phyloP scores from a whole-genome alignment of 2,888 invertebrate genomes.

The Agonopterix heracliana region DNA sequence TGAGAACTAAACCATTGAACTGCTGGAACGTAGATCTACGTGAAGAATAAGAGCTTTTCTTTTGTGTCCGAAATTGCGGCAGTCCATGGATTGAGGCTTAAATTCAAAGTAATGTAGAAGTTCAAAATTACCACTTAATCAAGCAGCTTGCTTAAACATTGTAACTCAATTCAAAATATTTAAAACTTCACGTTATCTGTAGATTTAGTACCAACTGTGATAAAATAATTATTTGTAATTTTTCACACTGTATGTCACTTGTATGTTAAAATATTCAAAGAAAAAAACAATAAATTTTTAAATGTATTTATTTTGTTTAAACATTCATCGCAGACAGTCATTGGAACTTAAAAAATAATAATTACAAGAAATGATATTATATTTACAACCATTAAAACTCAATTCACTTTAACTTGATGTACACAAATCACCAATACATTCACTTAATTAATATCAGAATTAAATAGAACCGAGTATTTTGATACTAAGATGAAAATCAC shows the following conservation, averaged over 20 bases:
- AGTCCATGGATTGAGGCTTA: no score
- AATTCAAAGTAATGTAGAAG: no score
- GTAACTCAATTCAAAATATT: no score
- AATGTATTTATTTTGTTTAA: slow-evolving; percentile 28
- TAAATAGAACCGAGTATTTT: slow-evolving; percentile 16
- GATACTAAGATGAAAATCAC: slow-evolving; percentile 47
- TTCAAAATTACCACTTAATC: no score
- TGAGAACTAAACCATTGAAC: no score
- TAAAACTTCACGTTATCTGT: slow-evolving; percentile 13
- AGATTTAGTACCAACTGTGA: slow-evolving; percentile 43
- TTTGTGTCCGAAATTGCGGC: no score
- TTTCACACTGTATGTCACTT: slow-evolving; percentile 5
- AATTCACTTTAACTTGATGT: slow-evolving; percentile 13
- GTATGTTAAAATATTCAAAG: slow-evolving; percentile 2
- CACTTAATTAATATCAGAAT: slow-evolving; percentile 10
- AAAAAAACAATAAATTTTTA: slow-evolving; percentile 16
- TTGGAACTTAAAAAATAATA: slow-evolving; percentile 29
- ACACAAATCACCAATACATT: slow-evolving; percentile 6
- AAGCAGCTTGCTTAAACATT: no score
- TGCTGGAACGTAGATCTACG: no score
- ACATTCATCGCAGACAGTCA: slow-evolving; percentile 40
- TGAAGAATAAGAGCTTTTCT: no score
- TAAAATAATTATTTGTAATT: slow-evolving; percentile 24
- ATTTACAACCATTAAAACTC: slow-evolving; percentile 22
- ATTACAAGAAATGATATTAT: slow-evolving; percentile 32